These are phyloP conservation scores for Horisme vitalbata DNA, from an alignment of 2,888 invertebrate genomes.

Conservation along the genomic window DNA sequence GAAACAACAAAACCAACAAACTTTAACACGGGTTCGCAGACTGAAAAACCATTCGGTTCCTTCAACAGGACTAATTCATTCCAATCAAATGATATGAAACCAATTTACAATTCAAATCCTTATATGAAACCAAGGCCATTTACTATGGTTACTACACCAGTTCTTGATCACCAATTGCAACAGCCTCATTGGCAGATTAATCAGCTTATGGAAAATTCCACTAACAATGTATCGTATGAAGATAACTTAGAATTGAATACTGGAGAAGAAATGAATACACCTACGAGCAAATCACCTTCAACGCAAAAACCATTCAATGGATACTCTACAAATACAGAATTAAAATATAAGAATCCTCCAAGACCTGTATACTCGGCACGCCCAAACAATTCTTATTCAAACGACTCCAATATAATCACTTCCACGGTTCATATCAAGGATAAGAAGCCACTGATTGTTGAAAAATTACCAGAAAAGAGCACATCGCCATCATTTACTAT, in stretches of 20 bases:
- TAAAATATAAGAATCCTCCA: slow-evolving; percentile 50
- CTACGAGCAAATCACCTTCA: slow-evolving; percentile 42
- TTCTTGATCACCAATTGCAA: slow-evolving; percentile 72
- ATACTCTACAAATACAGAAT: slow-evolving; percentile 38
- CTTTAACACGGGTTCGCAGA: slow-evolving; percentile 71
- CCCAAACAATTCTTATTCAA: slow-evolving; percentile 50
- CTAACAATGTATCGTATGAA: slow-evolving; percentile 69
- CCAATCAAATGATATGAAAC: slow-evolving; percentile 67
- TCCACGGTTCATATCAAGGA: slow-evolving; percentile 73
- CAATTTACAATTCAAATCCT: slow-evolving; percentile 54
- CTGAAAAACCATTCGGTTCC: slow-evolving; percentile 72
- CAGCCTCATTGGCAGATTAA: slow-evolving; percentile 80
- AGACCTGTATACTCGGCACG: slow-evolving; percentile 48
- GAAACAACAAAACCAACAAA: slow-evolving; percentile 42
- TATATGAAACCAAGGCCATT: slow-evolving; percentile 73
- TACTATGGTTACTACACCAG: slow-evolving; percentile 55
- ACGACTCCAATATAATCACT: slow-evolving; percentile 73
- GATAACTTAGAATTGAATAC: slow-evolving; percentile 70
- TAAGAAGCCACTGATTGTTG: slow-evolving; percentile 70
- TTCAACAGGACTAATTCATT: slow-evolving; percentile 56
- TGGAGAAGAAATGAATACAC: slow-evolving; percentile 66
- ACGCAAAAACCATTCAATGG: slow-evolving; percentile 42
- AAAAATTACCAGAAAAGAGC: slow-evolving; percentile 57
- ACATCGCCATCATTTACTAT: slow-evolving; percentile 61
- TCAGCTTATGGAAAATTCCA: slow-evolving; percentile 67